These are phyloP conservation scores for Antedon mediterranea DNA, from an alignment of 53 echinoderm and acorn worm genomes.

Conservation along the genomic window DNA sequence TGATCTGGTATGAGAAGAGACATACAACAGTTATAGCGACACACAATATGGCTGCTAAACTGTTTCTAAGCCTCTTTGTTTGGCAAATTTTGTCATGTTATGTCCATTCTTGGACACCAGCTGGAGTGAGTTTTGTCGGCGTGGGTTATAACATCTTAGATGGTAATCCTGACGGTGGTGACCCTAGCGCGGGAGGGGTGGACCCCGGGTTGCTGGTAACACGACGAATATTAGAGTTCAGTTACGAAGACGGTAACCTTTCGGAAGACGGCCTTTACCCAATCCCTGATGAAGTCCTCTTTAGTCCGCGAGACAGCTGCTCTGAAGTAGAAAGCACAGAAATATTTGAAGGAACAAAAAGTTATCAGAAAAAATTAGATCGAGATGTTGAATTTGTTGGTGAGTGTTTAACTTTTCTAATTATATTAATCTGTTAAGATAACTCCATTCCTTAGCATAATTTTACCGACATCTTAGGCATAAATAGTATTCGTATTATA, in stretches of 20 bases:
- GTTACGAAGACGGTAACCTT: neutral
- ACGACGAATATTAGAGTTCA: neutral
- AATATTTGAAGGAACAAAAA: neutral
- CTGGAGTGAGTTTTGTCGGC: conserved; percentile 2
- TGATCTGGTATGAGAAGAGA: too few species aligned
- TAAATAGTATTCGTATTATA: too few species aligned
- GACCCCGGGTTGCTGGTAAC: neutral
- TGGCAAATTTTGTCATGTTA: neutral
- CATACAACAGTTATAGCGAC: too few species aligned
- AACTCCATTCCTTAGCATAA: too few species aligned
- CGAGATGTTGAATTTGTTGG: neutral
- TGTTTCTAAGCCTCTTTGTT: neutral
- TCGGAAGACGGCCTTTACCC: neutral
- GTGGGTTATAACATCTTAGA: neutral
- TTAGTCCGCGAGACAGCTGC: neutral
- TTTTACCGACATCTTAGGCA: too few species aligned
- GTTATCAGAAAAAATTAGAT: neutral
- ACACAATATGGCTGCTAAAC: neutral
- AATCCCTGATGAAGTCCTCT: neutral
- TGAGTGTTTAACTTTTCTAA: neutral
- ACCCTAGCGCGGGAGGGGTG: neutral
- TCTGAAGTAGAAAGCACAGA: neutral
- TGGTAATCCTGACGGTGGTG: conserved; percentile 1
- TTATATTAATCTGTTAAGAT: neutral
- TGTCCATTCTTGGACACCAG: neutral